Conservation (phyloP, 2,797 vertebrate species). For the Euthynnus affinis region DNA sequence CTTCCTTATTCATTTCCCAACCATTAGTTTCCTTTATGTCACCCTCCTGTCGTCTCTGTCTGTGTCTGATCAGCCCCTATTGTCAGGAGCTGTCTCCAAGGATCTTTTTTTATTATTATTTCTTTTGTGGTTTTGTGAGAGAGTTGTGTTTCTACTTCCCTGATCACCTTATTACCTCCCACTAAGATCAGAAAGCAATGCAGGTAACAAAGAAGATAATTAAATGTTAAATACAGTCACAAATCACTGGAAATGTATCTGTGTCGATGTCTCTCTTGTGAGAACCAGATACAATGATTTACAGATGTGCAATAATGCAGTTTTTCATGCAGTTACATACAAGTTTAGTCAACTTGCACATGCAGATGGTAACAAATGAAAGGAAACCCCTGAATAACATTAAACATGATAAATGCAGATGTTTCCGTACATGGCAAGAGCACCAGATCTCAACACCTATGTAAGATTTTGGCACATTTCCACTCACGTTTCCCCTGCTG, state of each 20-base stretch:
- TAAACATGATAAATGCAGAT: slow-evolving; percentile 15
- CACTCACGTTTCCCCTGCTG: background rate
- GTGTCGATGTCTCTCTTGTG: background rate
- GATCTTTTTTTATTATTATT: slow-evolving; percentile 8
- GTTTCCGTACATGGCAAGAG: background rate
- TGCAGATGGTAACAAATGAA: background rate
- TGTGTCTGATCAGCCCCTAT: slow-evolving; percentile 47
- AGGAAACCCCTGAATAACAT: background rate
- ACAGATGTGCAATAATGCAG: slow-evolving; percentile 7
- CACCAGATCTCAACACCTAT: background rate
- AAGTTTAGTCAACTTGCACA: slow-evolving; percentile 13
- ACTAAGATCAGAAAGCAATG: slow-evolving; percentile 29
- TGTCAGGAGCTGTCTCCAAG: slow-evolving; percentile 39
- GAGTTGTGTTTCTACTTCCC: slow-evolving; percentile 23
- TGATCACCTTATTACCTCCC: slow-evolving; percentile 47
- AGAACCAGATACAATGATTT: background rate
- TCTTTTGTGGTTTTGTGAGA: slow-evolving; percentile 19
- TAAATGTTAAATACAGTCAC: slow-evolving; percentile 47
- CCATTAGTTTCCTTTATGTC: slow-evolving; percentile 61
- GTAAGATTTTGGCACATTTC: background rate
- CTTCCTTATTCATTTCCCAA: slow-evolving; percentile 9
- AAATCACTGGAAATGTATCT: slow-evolving; percentile 36
- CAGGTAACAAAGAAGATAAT: slow-evolving; percentile 14
- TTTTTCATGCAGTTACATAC: background rate
- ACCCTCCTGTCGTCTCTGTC: slow-evolving; percentile 39